Percentiles rank a stretch among this genome's conserved stretches.
phyloP scores from a whole-genome alignment of 1,140 invertebrate genomes.

The Eriosoma lanigerum region DNA sequence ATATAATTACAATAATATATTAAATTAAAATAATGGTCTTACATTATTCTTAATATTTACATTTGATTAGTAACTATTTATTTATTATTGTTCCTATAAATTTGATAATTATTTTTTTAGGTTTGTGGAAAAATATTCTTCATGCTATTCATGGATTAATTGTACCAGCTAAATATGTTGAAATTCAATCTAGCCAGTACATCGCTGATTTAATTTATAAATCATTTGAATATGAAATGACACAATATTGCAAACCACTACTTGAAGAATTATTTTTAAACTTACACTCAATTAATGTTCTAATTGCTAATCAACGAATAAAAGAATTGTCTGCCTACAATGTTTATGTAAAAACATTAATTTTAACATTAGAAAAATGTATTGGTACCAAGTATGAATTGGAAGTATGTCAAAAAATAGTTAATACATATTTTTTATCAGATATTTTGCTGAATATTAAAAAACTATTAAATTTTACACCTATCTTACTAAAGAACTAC shows the following conservation, averaged over 20 bases:
- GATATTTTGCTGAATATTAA: slow-evolving; percentile 14
- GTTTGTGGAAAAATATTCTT: slow-evolving; percentile 21
- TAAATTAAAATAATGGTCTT: too few relatives aligned
- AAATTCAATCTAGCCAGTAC: slow-evolving; percentile 36
- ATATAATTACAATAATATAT: too few relatives aligned
- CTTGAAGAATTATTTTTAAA: slow-evolving; percentile 14
- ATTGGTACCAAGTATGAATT: slow-evolving; percentile 22
- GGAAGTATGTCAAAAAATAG: neutral
- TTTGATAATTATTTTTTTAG: neutral
- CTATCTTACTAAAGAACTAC: slow-evolving; percentile 12
- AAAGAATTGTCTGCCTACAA: slow-evolving; percentile 4
- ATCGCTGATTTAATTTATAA: slow-evolving; percentile 32
- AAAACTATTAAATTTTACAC: neutral
- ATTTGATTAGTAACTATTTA: neutral
- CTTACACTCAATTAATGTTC: neutral
- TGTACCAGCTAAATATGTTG: slow-evolving; percentile 22
- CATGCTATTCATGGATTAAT: neutral
- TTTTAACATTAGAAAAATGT: slow-evolving; percentile 28
- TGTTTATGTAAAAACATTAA: slow-evolving; percentile 38
- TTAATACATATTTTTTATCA: slow-evolving; percentile 9
- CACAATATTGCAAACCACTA: neutral
- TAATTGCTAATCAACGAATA: neutral
- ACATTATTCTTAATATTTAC: too few relatives aligned
- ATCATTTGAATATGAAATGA: slow-evolving; percentile 14
- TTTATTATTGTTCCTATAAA: neutral